Evolutionary conservation across 1,140 invertebrate species (phyloP).

Genomic region (Ostrea denselamellosa): DNA sequence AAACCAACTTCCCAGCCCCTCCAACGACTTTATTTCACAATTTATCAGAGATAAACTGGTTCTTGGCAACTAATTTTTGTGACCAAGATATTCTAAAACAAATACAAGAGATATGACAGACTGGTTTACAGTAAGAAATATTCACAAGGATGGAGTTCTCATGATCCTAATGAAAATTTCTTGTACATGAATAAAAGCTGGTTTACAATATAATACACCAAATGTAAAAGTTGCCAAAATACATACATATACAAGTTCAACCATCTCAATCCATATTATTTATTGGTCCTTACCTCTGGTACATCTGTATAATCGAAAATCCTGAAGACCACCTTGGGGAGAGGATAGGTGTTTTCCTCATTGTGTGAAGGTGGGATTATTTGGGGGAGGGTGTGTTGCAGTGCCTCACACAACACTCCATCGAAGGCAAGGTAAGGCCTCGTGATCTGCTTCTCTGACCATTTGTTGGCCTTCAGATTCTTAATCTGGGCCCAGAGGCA

Average conservation of each 20-base stretch:
- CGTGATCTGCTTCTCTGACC: constrained; percentile 97
- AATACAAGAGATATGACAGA: no score
- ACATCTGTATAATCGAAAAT: constrained; percentile 99
- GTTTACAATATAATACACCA: no score
- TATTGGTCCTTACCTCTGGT: constrained; percentile 85
- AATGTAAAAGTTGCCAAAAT: no score
- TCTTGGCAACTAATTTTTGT: no score
- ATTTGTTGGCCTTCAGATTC: constrained; percentile 95
- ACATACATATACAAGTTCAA: background rate
- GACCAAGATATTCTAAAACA: no score
- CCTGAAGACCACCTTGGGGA: constrained; percentile 83
- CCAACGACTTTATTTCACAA: no score
- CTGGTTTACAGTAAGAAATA: no score
- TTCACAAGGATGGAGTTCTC: no score
- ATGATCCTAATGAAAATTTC: no score
- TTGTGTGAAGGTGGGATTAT: constrained; percentile 95
- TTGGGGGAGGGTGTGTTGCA: constrained; percentile 94
- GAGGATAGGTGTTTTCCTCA: constrained; percentile 91
- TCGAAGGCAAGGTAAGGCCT: constrained; percentile 98
- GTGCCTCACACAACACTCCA: constrained; percentile 94
- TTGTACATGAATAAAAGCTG: no score
- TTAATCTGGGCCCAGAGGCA: constrained; percentile 97
- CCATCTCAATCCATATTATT: background rate
- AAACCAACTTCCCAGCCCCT: no score
- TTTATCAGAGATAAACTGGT: no score